Conservation (phyloP, 2,888 invertebrate genomes). For the Dicranocentrus wangi region DNA sequence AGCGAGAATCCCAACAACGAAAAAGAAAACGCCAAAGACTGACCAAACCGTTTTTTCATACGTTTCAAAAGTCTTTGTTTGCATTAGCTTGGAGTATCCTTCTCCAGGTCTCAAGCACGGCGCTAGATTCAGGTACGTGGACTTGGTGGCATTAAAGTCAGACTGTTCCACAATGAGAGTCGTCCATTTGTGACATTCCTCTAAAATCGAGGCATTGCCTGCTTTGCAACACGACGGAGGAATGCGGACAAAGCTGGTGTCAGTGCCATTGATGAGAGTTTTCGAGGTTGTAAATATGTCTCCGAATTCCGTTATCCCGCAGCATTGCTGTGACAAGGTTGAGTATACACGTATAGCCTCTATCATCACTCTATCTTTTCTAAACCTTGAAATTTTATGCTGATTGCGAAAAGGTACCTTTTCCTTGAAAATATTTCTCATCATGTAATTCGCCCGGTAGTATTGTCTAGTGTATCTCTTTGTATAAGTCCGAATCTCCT, state of each 20-base stretch:
- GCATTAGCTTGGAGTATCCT: not conserved
- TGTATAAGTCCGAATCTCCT: conserved; percentile 22
- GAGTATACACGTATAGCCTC: too few relatives aligned
- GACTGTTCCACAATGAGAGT: not conserved
- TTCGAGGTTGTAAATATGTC: conserved; percentile 28
- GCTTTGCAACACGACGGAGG: conserved; percentile 29
- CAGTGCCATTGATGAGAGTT: not conserved
- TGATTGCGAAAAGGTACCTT: too few relatives aligned
- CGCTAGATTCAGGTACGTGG: conserved; percentile 9
- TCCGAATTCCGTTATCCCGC: conserved; percentile 33
- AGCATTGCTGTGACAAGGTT: conserved; percentile 43
- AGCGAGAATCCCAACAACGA: conserved; percentile 15
- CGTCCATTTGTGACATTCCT: conserved; percentile 11
- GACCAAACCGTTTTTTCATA: not conserved
- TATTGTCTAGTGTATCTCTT: not conserved
- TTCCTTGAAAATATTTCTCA: conserved; percentile 2
- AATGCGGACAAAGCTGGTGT: too few relatives aligned
- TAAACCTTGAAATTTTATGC: too few relatives aligned
- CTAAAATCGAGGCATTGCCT: not conserved
- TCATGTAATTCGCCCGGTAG: conserved; percentile 30
- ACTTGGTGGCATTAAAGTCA: not conserved
- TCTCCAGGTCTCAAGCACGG: conserved; percentile 9
- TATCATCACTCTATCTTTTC: not conserved
- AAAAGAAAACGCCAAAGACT: not conserved
- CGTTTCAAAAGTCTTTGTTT: conserved; percentile 6